These are phyloP conservation scores for Torymus auratus DNA, from an alignment of 2,888 invertebrate genomes.

Conservation along the genomic window DNA sequence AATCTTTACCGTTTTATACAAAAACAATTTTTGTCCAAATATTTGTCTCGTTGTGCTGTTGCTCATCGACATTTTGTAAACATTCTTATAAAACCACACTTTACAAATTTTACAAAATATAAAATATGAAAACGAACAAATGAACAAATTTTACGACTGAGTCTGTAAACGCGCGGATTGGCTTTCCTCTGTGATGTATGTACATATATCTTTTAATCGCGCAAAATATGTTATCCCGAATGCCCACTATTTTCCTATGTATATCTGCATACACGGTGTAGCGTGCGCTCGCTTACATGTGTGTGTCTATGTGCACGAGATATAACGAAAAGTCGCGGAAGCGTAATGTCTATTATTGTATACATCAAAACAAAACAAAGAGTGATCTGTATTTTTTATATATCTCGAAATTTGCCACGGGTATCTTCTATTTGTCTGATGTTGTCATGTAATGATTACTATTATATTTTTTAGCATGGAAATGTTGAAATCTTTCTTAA, in stretches of 20 bases:
- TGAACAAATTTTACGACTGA: constrained; percentile 16
- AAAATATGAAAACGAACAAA: constrained; percentile 12
- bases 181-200: constrained; percentile 36
- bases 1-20: constrained; percentile 20
- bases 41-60: not conserved
- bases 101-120: constrained; percentile 1
- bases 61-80: constrained; percentile 17
- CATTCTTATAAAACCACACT: constrained; percentile 1
- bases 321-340: constrained; percentile 10
- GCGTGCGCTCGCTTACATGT: not conserved
- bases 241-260: constrained; percentile 34
- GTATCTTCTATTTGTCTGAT: constrained; percentile 25
- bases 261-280: constrained; percentile 5
- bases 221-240: constrained; percentile 27
- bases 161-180: constrained; percentile 24
- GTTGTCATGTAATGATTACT: constrained; percentile 35
- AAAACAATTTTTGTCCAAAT: not conserved
- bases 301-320: constrained; percentile 10
- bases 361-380: constrained; percentile 30
- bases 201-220: constrained; percentile 29
- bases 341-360: constrained; percentile 22
- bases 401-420: constrained; percentile 20
- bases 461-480: constrained; percentile 39
- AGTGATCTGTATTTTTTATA: constrained; percentile 48
- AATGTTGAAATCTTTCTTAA: constrained; percentile 18